Evolutionary conservation across 2,888 invertebrate species (phyloP), one percentile per base, ranked within the genome.

Genomic region (Stictocephala bisonia): DNA sequence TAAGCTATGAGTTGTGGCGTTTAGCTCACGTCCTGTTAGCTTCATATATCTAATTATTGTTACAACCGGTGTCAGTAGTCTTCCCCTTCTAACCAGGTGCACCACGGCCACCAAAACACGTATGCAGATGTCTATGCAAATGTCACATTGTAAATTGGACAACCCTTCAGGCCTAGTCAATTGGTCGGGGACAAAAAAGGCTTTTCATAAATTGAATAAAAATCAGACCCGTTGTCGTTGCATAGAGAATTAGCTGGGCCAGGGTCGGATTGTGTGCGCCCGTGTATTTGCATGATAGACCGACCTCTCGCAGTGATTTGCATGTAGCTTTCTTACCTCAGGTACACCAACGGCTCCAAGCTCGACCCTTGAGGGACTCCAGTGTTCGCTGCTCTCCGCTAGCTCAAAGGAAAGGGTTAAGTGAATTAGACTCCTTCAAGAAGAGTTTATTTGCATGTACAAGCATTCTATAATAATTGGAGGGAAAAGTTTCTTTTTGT

Each of bases 221-320:
- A 69, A 69, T 53, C 69, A 69, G 69, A 26, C 51, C 53, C 24
- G 69, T 53, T 69, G 69, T 69, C 69, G 53, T 56, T 53, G 69
- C 69, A 69, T 69, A 69, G 35, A 53, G 69, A 69, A 69, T 69
- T 69, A 56, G 69, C 13, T n/a, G n/a, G n/a, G n/a, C 60, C 40
- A 20, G 31, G 60, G 53, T 26, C 24, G 7, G 24, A 31, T 56
- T 56, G 56, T 56, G 31, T 29, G 56, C 40, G 31, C 20, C 35
- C 60, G 13, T 18, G 22, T 9, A 69, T 69, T 69, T 69, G 53
- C 69, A 69, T 69, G 53, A 69, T 53, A 69, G 51, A 9, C 68
- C 27, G 51, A 22, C 31, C 48, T 24, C 26, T 26, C 51, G 24
- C 51, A 26, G 4, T 15, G 53, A 69, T 69, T 53, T 53, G 69